These are phyloP conservation scores for Blera fallax DNA, from an alignment of 2,888 invertebrate species.

Conservation along the genomic window DNA sequence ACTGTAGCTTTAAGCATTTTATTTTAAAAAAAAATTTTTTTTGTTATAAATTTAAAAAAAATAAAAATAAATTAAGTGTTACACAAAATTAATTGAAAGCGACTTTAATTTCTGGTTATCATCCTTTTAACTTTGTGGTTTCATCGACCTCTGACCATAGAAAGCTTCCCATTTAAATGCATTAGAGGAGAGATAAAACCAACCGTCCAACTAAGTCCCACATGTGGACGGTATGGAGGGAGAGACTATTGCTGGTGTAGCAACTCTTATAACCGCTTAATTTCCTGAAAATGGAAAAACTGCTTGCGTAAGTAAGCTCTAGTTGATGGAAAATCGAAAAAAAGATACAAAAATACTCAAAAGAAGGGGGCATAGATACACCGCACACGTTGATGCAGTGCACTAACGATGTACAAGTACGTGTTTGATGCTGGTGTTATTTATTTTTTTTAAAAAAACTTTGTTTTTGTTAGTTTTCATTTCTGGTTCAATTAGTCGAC, in stretches of 20 bases:
- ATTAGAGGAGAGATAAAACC: constrained; percentile 7
- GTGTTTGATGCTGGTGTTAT: constrained; percentile 18
- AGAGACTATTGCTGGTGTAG: background rate
- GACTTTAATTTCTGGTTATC: constrained; percentile 14
- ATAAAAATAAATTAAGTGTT: background rate
- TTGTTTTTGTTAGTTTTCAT: constrained; percentile 22
- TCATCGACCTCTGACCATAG: constrained; percentile 14
- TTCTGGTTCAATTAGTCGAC: constrained; percentile 55
- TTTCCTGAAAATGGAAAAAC: constrained; percentile 72
- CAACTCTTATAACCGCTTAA: constrained; percentile 65
- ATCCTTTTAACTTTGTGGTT: constrained; percentile 58
- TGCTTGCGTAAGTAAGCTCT: constrained; percentile 58
- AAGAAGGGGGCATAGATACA: constrained; percentile 21
- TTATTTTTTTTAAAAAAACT: constrained; percentile 7
- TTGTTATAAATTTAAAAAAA: background rate
- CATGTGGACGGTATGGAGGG: background rate
- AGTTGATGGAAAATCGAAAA: constrained; percentile 21
- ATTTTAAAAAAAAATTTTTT: constrained; percentile 4
- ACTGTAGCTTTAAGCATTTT: constrained; percentile 32
- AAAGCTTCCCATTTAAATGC: constrained; percentile 32
- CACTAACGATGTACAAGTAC: background rate
- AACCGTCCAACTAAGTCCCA: background rate
- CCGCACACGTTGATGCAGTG: background rate
- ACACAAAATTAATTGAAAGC: constrained; percentile 9
- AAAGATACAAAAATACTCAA: constrained; percentile 40